Evolutionary conservation across 2,888 invertebrate species (phyloP).

Genomic region (Eutolmus rufibarbis): DNA sequence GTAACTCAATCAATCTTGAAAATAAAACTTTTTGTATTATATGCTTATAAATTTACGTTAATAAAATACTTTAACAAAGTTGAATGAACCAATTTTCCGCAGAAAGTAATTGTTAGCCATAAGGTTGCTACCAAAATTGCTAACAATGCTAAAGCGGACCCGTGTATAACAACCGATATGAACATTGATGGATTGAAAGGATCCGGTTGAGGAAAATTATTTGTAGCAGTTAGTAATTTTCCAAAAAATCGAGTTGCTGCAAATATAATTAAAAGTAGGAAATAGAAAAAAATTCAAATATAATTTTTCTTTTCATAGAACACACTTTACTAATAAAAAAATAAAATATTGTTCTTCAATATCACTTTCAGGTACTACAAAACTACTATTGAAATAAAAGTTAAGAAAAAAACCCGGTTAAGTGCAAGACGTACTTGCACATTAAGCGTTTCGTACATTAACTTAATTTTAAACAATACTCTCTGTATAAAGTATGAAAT

Average conservation of each 20-base stretch:
- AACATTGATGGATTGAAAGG: conserved; percentile 57
- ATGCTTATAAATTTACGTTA: conserved; percentile 45
- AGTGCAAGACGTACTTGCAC: no score
- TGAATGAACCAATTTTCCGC: conserved; percentile 75
- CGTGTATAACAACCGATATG: conserved; percentile 69
- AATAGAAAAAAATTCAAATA: background rate
- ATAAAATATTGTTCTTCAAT: no score
- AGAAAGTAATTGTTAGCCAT: conserved; percentile 69
- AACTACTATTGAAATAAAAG: no score
- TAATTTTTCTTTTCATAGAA: background rate
- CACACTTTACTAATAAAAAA: background rate
- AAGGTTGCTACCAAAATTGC: conserved; percentile 66
- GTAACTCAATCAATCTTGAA: conserved; percentile 62
- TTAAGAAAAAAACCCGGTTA: no score
- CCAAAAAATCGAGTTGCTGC: conserved; percentile 51
- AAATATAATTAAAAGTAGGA: background rate
- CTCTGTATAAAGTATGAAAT: no score
- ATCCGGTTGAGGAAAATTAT: conserved; percentile 50
- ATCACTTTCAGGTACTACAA: no score
- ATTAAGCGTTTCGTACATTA: background rate
- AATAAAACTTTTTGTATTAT: background rate
- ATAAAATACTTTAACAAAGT: conserved; percentile 68
- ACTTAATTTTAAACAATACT: background rate
- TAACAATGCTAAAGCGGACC: conserved; percentile 69
- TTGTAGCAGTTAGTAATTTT: conserved; percentile 49